Conservation (phyloP, 2,113 vertebrate species). For the Oreochromis aureus region DNA sequence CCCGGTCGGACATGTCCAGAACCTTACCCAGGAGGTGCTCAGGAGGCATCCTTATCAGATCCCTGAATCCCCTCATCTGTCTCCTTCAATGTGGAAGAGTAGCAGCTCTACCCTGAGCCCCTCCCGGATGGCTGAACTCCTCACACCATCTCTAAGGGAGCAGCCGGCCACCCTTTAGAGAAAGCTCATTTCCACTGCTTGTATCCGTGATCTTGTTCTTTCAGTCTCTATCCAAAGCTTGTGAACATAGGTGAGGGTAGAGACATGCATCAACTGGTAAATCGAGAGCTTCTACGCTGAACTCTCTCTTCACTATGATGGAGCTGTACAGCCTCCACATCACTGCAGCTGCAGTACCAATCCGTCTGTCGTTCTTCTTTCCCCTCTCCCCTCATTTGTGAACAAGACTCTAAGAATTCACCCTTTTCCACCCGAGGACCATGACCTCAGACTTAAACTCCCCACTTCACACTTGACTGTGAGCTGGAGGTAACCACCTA, state of each 20-base stretch:
- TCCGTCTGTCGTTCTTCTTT: not conserved
- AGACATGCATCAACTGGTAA: not conserved
- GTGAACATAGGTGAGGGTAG: not conserved
- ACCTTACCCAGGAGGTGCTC: not conserved
- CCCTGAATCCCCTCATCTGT: not conserved
- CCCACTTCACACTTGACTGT: not conserved
- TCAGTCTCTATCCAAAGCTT: not conserved
- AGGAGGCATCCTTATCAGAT: not conserved
- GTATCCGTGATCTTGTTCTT: not conserved
- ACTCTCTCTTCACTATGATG: not conserved
- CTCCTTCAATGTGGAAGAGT: not conserved
- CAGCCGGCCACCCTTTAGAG: not conserved
- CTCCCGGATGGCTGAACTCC: not conserved
- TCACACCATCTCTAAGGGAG: not conserved
- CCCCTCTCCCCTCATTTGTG: not conserved
- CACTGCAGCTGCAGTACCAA: not conserved
- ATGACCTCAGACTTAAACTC: not conserved
- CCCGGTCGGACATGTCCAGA: fast-evolving
- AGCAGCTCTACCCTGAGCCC: not conserved
- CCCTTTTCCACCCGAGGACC: not conserved
- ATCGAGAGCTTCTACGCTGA: not conserved
- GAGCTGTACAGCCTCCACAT: not conserved
- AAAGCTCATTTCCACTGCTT: not conserved
- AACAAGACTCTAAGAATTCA: not conserved
- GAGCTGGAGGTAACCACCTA: not conserved